These are phyloP conservation scores for Chromobotia macracanthus DNA, from an alignment of 2,797 vertebrate species.

Conservation along the genomic window DNA sequence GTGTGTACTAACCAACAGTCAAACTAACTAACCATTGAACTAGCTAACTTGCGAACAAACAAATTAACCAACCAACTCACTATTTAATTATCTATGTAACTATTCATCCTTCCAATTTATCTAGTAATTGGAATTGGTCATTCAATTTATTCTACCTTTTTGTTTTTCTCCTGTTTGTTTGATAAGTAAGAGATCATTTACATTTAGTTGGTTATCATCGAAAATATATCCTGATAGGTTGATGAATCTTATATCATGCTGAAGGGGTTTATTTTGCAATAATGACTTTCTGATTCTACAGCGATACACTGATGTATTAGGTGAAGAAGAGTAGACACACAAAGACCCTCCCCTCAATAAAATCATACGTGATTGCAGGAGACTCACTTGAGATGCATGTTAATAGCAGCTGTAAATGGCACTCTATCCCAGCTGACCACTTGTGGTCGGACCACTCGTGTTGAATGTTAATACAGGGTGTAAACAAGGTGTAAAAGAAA, in stretches of 20 bases:
- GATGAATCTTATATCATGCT: background rate
- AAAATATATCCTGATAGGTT: background rate
- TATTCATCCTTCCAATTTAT: too few relatives aligned
- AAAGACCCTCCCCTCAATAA: background rate
- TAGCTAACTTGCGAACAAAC: too few relatives aligned
- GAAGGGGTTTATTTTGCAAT: background rate
- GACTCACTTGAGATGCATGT: background rate
- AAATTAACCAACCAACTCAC: too few relatives aligned
- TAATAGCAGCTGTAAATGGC: slow-evolving; percentile 5
- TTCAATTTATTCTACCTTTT: too few relatives aligned
- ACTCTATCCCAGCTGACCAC: background rate
- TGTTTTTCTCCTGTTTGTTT: too few relatives aligned
- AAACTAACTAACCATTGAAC: too few relatives aligned
- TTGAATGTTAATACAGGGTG: background rate
- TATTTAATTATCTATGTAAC: too few relatives aligned
- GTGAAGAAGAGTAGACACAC: background rate
- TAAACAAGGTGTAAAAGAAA: background rate
- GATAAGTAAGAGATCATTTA: too few relatives aligned
- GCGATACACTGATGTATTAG: background rate
- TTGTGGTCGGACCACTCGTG: background rate
- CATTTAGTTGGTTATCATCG: too few relatives aligned
- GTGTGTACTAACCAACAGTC: too few relatives aligned
- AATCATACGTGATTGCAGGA: background rate
- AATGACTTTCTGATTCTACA: background rate
- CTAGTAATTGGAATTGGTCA: too few relatives aligned